Percentiles rank a stretch among this genome's conserved stretches.
Evolutionary conservation across 2,888 invertebrate genomes (phyloP).

Genomic region (Conus canariensis): DNA sequence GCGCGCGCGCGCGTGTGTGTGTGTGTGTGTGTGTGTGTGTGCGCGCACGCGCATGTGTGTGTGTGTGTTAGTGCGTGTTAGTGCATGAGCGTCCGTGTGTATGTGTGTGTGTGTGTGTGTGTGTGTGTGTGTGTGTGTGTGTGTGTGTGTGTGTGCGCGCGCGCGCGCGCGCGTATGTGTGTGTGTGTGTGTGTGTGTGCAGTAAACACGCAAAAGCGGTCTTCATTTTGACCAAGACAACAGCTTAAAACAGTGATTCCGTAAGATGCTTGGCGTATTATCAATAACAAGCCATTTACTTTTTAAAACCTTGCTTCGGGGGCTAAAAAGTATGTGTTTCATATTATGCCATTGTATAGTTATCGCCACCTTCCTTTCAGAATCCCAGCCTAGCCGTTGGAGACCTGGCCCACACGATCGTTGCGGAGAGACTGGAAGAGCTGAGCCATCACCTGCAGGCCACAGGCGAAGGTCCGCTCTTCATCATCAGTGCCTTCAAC

Average conservation of each 20-base stretch:
- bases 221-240: too few relatives aligned
- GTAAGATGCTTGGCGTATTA: too few relatives aligned
- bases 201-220: too few relatives aligned
- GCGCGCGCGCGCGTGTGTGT: too few relatives aligned
- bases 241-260: too few relatives aligned
- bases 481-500: conserved; percentile 26
- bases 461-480: not conserved
- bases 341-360: not conserved
- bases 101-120: not conserved
- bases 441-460: not conserved
- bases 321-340: not conserved
- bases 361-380: not conserved
- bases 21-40: too few relatives aligned
- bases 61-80: not conserved
- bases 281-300: too few relatives aligned
- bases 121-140: not conserved
- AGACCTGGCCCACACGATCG: conserved; percentile 37
- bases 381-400: not conserved
- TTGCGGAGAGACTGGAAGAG: conserved; percentile 8
- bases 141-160: not conserved
- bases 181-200: not conserved
- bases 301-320: too few relatives aligned
- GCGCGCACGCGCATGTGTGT: not conserved
- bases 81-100: not conserved
- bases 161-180: not conserved